These are phyloP conservation scores for Oreocharis arfaki DNA, from an alignment of 2,113 vertebrate species.

Conservation along the genomic window DNA sequence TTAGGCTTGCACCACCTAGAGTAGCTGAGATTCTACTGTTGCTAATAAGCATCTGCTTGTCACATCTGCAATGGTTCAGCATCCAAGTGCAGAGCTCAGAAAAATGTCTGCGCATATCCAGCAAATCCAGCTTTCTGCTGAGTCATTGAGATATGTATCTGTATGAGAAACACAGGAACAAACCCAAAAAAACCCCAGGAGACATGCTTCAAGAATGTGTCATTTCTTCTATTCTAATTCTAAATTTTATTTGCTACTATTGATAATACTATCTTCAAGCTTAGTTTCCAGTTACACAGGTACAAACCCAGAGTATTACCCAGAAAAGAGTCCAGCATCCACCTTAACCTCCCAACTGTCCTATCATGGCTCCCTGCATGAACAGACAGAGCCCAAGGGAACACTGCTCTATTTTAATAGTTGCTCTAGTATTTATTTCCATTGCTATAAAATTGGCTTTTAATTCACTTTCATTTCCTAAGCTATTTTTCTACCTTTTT, in stretches of 20 bases:
- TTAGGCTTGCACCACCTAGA: not conserved
- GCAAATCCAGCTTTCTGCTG: not conserved
- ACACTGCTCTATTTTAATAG: not conserved
- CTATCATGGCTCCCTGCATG: not conserved
- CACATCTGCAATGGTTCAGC: not conserved
- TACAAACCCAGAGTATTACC: not conserved
- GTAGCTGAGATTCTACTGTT: not conserved
- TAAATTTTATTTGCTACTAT: not conserved
- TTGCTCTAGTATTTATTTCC: not conserved
- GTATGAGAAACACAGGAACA: not conserved
- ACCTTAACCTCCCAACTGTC: not conserved
- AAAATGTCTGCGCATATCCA: not conserved
- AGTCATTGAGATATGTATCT: not conserved
- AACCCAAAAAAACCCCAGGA: not conserved
- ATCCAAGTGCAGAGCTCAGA: not conserved
- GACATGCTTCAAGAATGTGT: not conserved
- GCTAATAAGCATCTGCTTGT: not conserved
- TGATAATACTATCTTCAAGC: not conserved
- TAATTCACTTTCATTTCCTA: constrained; percentile 40
- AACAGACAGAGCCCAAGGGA: not conserved
- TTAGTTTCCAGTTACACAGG: not conserved
- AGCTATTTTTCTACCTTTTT: not conserved
- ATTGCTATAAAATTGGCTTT: constrained; percentile 10
- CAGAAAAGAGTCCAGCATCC: not conserved
- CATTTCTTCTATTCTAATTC: not conserved